Evolutionary conservation across 2,888 invertebrate species (phyloP).

Genomic region (Leucophenga montana): DNA sequence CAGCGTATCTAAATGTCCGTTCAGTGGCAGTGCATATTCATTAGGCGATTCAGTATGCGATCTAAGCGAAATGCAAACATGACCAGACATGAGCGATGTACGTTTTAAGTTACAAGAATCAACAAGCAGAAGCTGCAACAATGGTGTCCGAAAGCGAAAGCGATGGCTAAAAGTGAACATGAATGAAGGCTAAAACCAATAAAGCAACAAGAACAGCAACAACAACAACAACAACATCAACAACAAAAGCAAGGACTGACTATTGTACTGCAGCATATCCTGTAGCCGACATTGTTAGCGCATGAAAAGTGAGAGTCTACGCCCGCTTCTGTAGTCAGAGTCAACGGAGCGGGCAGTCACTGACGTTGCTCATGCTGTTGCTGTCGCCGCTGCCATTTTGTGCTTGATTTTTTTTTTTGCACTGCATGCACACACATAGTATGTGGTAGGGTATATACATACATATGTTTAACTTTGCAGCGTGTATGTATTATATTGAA

Average conservation of each 20-base stretch:
- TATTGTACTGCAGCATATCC: not conserved
- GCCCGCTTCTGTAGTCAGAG: not conserved
- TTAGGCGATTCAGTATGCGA: not conserved
- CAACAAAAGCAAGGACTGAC: not conserved
- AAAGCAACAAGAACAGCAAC: not conserved
- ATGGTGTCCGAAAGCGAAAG: no score
- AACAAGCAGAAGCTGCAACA: not conserved
- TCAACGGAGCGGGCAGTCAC: no score
- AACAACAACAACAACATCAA: not conserved
- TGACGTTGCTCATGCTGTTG: no score
- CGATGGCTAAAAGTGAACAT: no score
- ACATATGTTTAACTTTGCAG: no score
- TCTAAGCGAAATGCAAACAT: not conserved
- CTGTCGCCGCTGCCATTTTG: no score
- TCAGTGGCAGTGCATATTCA: not conserved
- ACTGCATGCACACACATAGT: no score
- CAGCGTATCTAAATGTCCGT: not conserved
- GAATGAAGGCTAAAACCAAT: no score
- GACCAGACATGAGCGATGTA: not conserved
- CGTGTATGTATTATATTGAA: no score
- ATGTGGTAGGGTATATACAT: no score
- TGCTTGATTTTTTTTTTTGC: no score
- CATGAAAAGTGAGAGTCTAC: not conserved
- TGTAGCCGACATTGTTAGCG: not conserved
- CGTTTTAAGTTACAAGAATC: not conserved